Evolutionary conservation across 2,888 invertebrate species (phyloP).

Genomic region (Caradrina clavipalpis): DNA sequence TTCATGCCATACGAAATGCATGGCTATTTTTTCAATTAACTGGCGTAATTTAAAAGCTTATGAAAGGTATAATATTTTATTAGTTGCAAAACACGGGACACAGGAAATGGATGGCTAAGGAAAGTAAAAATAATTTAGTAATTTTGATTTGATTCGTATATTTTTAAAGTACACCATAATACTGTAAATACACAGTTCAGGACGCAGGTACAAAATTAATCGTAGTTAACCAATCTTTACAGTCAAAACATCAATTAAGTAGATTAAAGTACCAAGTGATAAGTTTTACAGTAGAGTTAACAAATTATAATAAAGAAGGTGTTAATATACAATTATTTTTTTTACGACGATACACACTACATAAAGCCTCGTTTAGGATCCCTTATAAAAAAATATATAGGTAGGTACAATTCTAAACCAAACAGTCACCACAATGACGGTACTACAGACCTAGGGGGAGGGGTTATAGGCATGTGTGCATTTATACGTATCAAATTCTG

Average conservation of each 20-base stretch:
- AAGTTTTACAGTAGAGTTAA: not conserved
- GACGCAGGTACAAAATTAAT: slow-evolving; percentile 47
- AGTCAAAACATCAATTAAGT: slow-evolving; percentile 17
- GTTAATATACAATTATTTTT: not conserved
- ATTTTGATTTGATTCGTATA: slow-evolving; percentile 34
- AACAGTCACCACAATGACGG: too few relatives aligned
- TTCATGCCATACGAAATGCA: not conserved
- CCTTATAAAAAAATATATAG: too few relatives aligned
- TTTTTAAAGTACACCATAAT: slow-evolving; percentile 37
- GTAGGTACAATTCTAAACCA: too few relatives aligned
- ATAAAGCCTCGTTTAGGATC: not conserved
- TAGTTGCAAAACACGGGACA: not conserved
- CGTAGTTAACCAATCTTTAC: not conserved
- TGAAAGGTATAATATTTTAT: not conserved
- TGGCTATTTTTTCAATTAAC: not conserved
- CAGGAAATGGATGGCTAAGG: slow-evolving; percentile 1
- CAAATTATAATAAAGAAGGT: not conserved
- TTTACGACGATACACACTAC: not conserved
- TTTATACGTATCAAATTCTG: too few relatives aligned
- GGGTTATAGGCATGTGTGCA: too few relatives aligned
- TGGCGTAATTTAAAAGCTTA: not conserved
- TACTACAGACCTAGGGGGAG: too few relatives aligned
- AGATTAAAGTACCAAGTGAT: slow-evolving; percentile 4
- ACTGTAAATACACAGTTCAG: slow-evolving; percentile 40
- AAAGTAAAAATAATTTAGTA: slow-evolving; percentile 15